These are phyloP conservation scores for Ochropleura leucogaster DNA, from an alignment of 2,888 invertebrate genomes.

Conservation along the genomic window DNA sequence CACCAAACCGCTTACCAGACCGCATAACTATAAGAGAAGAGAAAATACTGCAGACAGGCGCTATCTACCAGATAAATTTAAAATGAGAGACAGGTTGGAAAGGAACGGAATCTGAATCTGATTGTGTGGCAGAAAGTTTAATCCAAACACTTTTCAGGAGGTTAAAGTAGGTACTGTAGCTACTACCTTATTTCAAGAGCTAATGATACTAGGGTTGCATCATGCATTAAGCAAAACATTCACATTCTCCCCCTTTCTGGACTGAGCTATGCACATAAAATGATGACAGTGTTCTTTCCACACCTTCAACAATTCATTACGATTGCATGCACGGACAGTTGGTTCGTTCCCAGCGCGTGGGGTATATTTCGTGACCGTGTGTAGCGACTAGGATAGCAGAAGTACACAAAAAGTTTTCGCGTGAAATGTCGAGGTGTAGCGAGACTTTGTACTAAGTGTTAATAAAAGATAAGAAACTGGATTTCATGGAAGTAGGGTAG, in stretches of 20 bases:
- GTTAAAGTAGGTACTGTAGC: background rate
- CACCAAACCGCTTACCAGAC: conserved; percentile 2
- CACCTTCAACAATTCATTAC: conserved; percentile 49
- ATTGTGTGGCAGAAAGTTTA: background rate
- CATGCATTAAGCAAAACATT: conserved; percentile 37
- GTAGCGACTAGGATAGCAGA: conserved; percentile 8
- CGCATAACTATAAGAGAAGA: conserved; percentile 2
- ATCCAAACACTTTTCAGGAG: background rate
- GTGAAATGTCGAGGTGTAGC: conserved; percentile 47
- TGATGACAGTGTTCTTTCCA: conserved; percentile 43
- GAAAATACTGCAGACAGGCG: background rate
- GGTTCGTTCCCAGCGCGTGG: conserved; percentile 39
- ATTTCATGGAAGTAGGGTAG: conserved; percentile 28
- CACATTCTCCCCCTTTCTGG: conserved; percentile 8
- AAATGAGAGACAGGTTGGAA: background rate
- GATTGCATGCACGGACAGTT: conserved; percentile 52
- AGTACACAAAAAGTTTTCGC: conserved; percentile 42
- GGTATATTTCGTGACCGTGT: conserved; percentile 35
- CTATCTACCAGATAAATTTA: background rate
- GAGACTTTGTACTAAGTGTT: conserved; percentile 50
- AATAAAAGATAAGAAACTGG: conserved; percentile 44
- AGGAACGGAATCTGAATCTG: background rate
- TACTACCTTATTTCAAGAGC: background rate
- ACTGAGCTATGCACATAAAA: conserved; percentile 26
- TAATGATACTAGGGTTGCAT: conserved; percentile 32